Percentiles rank a stretch among this genome's conserved stretches.
These are phyloP conservation scores for Allobates femoralis DNA, from an alignment of 2,797 vertebrate genomes.

Conservation along the genomic window DNA sequence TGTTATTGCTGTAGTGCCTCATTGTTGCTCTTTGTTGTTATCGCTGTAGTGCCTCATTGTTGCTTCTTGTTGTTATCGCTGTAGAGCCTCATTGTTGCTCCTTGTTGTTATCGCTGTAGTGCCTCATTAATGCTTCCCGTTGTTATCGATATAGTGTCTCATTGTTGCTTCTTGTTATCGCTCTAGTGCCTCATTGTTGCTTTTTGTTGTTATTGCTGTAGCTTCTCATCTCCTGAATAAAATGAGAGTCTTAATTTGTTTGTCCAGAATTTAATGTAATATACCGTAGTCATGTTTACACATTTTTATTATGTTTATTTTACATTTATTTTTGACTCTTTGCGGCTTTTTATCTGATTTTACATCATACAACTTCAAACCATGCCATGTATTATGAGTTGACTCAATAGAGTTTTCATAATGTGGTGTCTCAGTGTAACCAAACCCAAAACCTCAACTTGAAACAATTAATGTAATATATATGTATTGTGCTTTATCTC, in stretches of 20 bases:
- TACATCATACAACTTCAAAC: not conserved
- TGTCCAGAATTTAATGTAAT: not conserved
- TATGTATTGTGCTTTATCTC: not conserved
- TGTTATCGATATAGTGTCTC: too few species aligned
- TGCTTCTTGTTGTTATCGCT: too few species aligned
- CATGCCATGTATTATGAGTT: not conserved
- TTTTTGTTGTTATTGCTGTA: not conserved
- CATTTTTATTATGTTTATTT: not conserved
- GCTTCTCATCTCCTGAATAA: not conserved
- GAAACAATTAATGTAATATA: conserved; percentile 1
- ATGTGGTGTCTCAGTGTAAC: conserved; percentile 1
- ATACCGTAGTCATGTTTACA: too few species aligned
- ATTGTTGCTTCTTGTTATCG: too few species aligned
- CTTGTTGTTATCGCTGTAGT: too few species aligned
- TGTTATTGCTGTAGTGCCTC: too few species aligned
- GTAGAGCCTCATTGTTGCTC: too few species aligned
- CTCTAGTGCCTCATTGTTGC: too few species aligned
- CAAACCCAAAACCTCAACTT: conserved; percentile 28
- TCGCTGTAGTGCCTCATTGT: too few species aligned
- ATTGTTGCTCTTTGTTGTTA: too few species aligned
- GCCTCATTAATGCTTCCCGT: too few species aligned
- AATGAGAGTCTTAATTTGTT: too few species aligned
- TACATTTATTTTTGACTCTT: not conserved
- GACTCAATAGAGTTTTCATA: conserved; percentile 3
- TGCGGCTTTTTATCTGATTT: not conserved